phyloP scores from a whole-genome alignment of 2,113 vertebrate species.

The Circaetus gallicus region DNA sequence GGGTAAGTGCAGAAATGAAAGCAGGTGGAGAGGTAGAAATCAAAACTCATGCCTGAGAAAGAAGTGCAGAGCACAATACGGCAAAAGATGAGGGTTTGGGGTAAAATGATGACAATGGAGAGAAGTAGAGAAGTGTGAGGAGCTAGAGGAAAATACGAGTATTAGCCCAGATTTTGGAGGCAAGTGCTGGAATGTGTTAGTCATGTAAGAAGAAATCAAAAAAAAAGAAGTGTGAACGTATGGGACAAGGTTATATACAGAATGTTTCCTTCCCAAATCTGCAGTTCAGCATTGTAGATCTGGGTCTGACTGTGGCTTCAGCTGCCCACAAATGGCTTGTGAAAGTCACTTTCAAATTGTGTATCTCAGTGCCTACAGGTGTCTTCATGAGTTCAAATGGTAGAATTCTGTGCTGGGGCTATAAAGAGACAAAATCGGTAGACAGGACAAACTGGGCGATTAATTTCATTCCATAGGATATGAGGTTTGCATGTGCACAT shows the following conservation, averaged over 20 bases:
- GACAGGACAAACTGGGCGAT: not conserved
- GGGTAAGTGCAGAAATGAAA: not conserved
- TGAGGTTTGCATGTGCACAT: accelerated
- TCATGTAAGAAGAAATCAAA: not conserved
- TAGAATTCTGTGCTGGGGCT: not conserved
- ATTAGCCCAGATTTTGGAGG: not conserved
- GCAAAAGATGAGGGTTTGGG: not conserved
- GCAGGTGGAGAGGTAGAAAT: not conserved
- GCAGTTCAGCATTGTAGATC: not conserved
- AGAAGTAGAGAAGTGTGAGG: not conserved
- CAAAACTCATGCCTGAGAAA: not conserved
- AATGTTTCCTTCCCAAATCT: not conserved
- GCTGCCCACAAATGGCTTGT: not conserved
- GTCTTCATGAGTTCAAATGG: not conserved
- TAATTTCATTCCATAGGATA: not conserved
- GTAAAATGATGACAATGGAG: not conserved
- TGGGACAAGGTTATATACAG: not conserved
- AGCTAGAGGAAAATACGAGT: not conserved
- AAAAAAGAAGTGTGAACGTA: not conserved
- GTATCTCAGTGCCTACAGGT: not conserved
- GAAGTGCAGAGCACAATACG: not conserved
- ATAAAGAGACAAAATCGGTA: not conserved
- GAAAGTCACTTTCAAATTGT: not conserved
- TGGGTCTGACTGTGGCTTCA: not conserved
- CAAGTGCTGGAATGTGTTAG: not conserved